These are phyloP conservation scores for Podarcis muralis DNA, from an alignment of 2,113 vertebrate genomes.

Conservation along the genomic window DNA sequence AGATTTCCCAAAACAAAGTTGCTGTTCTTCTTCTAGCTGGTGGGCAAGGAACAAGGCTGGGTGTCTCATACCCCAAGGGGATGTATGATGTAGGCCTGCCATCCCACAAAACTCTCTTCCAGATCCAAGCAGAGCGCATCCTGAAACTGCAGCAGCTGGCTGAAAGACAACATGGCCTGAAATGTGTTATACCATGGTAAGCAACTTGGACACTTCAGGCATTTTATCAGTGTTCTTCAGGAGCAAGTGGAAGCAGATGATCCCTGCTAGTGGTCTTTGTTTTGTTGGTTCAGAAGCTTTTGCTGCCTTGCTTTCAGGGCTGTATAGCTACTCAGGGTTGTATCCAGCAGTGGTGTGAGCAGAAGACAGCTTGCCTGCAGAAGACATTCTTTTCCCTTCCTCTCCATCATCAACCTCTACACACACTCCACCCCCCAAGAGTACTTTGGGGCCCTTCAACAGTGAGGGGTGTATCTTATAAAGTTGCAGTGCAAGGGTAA, in stretches of 20 bases:
- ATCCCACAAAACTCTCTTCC: constrained; percentile 96
- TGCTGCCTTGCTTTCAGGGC: neutral
- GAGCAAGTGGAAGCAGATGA: neutral
- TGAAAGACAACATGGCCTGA: constrained; percentile 76
- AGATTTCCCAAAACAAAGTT: constrained; percentile 87
- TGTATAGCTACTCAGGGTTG: neutral
- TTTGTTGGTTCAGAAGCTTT: neutral
- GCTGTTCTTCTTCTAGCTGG: constrained; percentile 91
- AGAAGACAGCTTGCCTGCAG: neutral
- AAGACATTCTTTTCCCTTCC: neutral
- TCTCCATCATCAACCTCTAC: neutral
- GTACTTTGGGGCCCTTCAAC: neutral
- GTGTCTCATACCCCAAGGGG: constrained; percentile 93
- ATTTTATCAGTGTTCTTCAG: neutral
- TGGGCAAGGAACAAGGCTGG: constrained; percentile 93
- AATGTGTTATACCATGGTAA: constrained; percentile 92
- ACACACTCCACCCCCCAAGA: neutral
- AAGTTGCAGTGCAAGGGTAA: neutral
- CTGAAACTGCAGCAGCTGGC: constrained; percentile 88
- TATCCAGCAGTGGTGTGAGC: neutral
- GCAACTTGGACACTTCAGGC: constrained; percentile 22
- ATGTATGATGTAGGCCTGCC: constrained; percentile 96
- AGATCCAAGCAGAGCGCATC: constrained; percentile 95
- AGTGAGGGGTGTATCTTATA: neutral
- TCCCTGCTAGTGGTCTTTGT: neutral